Evolutionary conservation across 2,888 invertebrate species (phyloP), one percentile per base, ranked within the genome.

Genomic region (Leptinotarsa juncta): DNA sequence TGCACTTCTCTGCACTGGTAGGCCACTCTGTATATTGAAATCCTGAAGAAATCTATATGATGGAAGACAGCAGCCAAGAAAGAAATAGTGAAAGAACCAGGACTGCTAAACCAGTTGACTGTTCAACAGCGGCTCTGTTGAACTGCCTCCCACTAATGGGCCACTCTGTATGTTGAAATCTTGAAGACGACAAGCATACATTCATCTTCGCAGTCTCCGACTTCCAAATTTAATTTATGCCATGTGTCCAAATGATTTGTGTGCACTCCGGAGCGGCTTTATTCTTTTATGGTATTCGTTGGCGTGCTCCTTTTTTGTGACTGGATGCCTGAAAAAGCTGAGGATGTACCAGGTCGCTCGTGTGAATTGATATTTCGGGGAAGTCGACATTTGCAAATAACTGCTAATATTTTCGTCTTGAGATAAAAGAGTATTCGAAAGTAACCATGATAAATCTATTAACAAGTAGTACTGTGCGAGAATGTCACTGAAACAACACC

Each of bases 151-250:
- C 32, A 42, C 32, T 42, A 10, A 42, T 42, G 32, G 32, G 0
- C 32, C 32, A 42, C 32, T 42, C 32, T 42, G 32, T 42, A 42
- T 53, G 57, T 57, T 57, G 23, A 57, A 57, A 57, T 23, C 23
- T 57, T 65, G 53, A 70, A 70, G 32, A 23, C 26, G 23, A 32
- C 65, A 18, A 49, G 49, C 69, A 69, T 32, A 77, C 74, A 76
- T 78, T 76, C 78, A 76, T 79, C 73, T 76, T 73, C 69, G 4
- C n/a, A 16, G 16, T 62, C 32, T 16, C 7, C 62, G 57, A 68
- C 79, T 79, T 80, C 81, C 80, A 81, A 82, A 81, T 83, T 82
- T 83, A 83, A 83, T 82, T 82, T 83, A 82, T 83, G 79, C 82
- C 77, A 79, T 79, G 79, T 81, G 83, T 81, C 83, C 51, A 77